A percentile compares a stretch with the other conserved stretches of the same genome.
These are phyloP conservation scores for Drosophila tsacasi DNA, from an alignment of 1,140 invertebrate species.

Conservation along the genomic window DNA sequence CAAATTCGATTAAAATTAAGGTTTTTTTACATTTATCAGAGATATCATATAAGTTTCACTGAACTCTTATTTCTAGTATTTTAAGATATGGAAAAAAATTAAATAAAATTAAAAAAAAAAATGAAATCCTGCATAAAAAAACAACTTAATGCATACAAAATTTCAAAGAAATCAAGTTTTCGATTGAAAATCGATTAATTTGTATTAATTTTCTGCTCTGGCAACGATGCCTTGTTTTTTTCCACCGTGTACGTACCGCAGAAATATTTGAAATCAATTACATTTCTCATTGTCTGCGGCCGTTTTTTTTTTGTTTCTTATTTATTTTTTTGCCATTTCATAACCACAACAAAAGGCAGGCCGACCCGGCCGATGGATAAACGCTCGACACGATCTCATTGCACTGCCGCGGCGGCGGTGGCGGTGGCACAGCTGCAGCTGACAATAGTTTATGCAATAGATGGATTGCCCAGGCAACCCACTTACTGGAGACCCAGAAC, in stretches of 20 bases:
- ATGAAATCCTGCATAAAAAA: too few relatives aligned
- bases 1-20: background rate
- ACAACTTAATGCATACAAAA: too few relatives aligned
- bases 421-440: slow-evolving; percentile 45
- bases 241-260: slow-evolving; percentile 5
- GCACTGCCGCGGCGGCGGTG: background rate
- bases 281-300: slow-evolving; percentile 65
- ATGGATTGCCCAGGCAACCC: slow-evolving; percentile 31
- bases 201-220: background rate
- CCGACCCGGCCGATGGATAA: slow-evolving; percentile 24
- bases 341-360: slow-evolving; percentile 75
- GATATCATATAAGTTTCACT: too few relatives aligned
- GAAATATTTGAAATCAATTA: slow-evolving; percentile 82
- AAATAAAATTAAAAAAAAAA: too few relatives aligned
- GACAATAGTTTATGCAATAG: slow-evolving; percentile 49
- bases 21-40: too few relatives aligned
- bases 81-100: too few relatives aligned
- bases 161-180: background rate
- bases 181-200: background rate
- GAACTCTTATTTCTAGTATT: too few relatives aligned
- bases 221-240: slow-evolving; percentile 26
- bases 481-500: slow-evolving; percentile 26
- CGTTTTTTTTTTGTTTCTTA: slow-evolving; percentile 1
- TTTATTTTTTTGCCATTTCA: slow-evolving; percentile 68
- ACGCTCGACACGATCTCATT: slow-evolving; percentile 39